phyloP scores from a whole-genome alignment of 2,113 vertebrate species.

The Marmota monax region DNA sequence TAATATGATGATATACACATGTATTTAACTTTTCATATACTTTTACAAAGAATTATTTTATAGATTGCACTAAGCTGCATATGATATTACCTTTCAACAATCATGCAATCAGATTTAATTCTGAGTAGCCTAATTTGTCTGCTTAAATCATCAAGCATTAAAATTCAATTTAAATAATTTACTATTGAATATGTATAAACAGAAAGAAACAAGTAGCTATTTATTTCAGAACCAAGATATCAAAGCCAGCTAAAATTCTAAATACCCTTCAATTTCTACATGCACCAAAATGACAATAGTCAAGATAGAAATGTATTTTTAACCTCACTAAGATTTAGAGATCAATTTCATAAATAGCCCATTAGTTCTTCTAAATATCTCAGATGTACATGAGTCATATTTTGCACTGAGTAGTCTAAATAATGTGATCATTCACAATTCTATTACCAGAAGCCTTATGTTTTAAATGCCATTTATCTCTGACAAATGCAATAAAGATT shows the following conservation, averaged over 20 bases:
- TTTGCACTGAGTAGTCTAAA: constrained; percentile 40
- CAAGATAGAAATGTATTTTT: constrained; percentile 48
- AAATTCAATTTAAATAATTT: constrained; percentile 77
- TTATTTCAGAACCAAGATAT: constrained; percentile 53
- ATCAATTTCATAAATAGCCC: constrained; percentile 46
- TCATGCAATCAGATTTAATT: constrained; percentile 74
- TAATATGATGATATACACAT: constrained; percentile 41
- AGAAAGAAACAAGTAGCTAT: constrained; percentile 36
- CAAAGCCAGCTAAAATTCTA: constrained; percentile 47
- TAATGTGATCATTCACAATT: constrained; percentile 55
- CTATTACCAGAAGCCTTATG: constrained; percentile 18
- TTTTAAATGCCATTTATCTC: constrained; percentile 62
- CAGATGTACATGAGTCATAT: neutral
- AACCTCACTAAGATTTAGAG: constrained; percentile 49
- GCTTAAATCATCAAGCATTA: constrained; percentile 71
- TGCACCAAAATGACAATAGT: constrained; percentile 36
- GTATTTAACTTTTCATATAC: constrained; percentile 66
- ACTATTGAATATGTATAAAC: constrained; percentile 65
- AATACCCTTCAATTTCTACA: neutral
- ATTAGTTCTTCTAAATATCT: constrained; percentile 34
- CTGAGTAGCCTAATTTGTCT: constrained; percentile 57
- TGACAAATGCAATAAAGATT: constrained; percentile 42
- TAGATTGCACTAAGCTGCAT: constrained; percentile 35
- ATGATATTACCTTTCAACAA: constrained; percentile 49
- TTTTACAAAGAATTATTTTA: constrained; percentile 70